phyloP scores from a whole-genome alignment of 2,888 invertebrate species.

The Thera obeliscata region DNA sequence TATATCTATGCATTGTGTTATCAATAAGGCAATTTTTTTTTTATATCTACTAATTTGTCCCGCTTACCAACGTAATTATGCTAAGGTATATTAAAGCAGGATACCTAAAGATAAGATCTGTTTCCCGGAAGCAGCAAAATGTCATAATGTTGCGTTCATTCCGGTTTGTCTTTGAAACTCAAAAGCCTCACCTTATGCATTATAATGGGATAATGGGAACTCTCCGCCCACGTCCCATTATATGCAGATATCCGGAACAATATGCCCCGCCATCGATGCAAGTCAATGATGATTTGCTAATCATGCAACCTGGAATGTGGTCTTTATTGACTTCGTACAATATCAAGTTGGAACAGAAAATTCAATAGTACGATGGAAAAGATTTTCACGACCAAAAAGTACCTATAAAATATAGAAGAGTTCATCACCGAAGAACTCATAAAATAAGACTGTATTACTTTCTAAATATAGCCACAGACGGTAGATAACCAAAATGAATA shows the following conservation, averaged over 20 bases:
- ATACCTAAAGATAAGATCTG: not conserved
- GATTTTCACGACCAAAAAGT: not conserved
- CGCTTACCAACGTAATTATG: no score
- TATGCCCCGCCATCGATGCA: conserved; percentile 42
- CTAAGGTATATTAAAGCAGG: not conserved
- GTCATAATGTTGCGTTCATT: conserved; percentile 28
- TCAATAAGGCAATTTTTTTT: not conserved
- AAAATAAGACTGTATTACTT: conserved; percentile 29
- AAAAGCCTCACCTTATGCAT: conserved; percentile 50
- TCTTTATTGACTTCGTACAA: not conserved
- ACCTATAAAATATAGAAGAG: not conserved
- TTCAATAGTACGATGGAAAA: not conserved
- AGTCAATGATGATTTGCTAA: conserved; percentile 57
- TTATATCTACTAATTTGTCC: no score
- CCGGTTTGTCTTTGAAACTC: conserved; percentile 27
- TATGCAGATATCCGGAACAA: conserved; percentile 73
- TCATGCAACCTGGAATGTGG: conserved; percentile 42
- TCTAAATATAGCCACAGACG: conserved; percentile 35
- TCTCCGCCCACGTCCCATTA: conserved; percentile 74
- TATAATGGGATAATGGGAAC: conserved; percentile 67
- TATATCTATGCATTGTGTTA: not conserved
- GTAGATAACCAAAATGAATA: conserved; percentile 34
- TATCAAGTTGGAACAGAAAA: not conserved
- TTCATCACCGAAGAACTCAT: not conserved
- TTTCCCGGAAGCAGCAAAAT: conserved; percentile 30